Evolutionary conservation across 2,113 vertebrate genomes (phyloP).

Genomic region (Orycteropus afer): DNA sequence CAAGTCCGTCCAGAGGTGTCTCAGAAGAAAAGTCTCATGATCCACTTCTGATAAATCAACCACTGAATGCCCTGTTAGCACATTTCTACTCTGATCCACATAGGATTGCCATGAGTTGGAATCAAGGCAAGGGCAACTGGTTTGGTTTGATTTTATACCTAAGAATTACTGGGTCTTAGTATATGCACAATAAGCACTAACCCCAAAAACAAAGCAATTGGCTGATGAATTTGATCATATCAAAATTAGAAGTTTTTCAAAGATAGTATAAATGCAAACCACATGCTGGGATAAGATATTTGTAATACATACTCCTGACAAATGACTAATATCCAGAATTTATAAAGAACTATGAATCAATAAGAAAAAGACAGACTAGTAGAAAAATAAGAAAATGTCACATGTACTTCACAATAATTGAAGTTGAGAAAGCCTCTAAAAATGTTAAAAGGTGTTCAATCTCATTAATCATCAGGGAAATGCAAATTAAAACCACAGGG

Average conservation of each 20-base stretch:
- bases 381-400: background rate
- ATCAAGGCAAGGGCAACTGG: background rate
- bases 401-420: background rate
- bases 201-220: background rate
- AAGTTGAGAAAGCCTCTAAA: background rate
- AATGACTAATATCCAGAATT: background rate
- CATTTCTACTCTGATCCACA: too few species aligned
- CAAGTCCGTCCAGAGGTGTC: background rate
- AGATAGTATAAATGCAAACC: background rate
- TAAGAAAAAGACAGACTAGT: background rate
- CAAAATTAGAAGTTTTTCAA: slow-evolving; percentile 29
- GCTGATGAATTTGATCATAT: background rate
- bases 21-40: background rate
- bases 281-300: background rate
- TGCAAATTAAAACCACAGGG: background rate
- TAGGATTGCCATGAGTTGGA: background rate
- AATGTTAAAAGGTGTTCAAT: background rate
- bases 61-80: background rate
- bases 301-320: background rate
- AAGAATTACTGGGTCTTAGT: background rate
- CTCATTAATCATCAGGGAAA: background rate
- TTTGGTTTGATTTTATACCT: background rate
- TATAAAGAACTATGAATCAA: background rate
- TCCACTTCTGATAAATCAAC: background rate
- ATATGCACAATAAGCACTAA: background rate